Evolutionary conservation across 1,140 invertebrate genomes (phyloP), one percentile per base, ranked within the genome.

Genomic region (Apis laboriosa): DNA sequence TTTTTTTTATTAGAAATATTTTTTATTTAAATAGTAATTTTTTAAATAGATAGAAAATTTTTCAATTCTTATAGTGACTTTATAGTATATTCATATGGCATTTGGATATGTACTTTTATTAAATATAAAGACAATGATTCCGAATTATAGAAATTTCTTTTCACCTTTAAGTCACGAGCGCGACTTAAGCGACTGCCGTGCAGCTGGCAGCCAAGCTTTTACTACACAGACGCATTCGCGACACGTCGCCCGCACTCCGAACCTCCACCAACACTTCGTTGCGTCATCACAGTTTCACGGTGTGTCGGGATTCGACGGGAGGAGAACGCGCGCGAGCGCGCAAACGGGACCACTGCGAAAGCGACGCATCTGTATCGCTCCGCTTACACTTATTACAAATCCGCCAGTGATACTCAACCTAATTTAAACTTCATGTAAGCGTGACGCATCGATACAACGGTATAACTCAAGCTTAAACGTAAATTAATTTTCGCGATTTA

Each of bases 261-360:
- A 90, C 89, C 74, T 89, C 85, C 75, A 80, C 87, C 77, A 80
- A 83, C 88, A 80, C 83, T 88, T 72, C 79, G 83, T 91, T 91
- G 84, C 90, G 89, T 91, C 90, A 91, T 90, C 90, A 86, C 71
- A 81, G 81, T 89, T 90, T 90, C 84, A 89, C 88, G 80, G 84
- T 86, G 84, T 70, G 87, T 71, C 73, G 84, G 84, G 87, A 91
- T 90, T 90, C 89, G 80, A 89, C 67, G 77, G 72, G 74, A 84
- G 64, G 43, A 74, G 71, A 84, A 79, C 77, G 85, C 79, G 87
- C 83, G 82, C 78, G 77, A 76, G 55, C 58, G 63, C 77, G 72
- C 79, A 64, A 82, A 78, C 84, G 86, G 58, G 60, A 56, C 84
- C 79, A 74, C 80, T 58, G 81, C 86, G 85, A 66, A 73, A 75